These are phyloP conservation scores for Lottia scabra DNA, from an alignment of 2,888 invertebrate species.

Conservation along the genomic window DNA sequence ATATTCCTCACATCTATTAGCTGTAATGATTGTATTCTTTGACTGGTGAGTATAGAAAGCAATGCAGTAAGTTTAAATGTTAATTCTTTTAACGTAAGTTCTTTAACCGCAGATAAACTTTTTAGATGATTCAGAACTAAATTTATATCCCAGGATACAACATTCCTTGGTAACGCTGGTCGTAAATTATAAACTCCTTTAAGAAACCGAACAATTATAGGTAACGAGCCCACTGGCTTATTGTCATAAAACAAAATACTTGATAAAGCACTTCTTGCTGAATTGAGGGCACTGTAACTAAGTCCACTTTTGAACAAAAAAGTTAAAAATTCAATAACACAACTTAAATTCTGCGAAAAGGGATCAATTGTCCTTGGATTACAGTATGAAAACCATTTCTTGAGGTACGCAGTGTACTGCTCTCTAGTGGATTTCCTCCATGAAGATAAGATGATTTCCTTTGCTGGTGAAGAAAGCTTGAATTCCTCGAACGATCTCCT, in stretches of 20 bases:
- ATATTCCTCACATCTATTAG: slow-evolving; percentile 17
- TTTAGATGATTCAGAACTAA: slow-evolving; percentile 4
- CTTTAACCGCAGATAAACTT: neutral
- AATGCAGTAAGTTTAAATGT: neutral
- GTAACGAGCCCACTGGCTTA: slow-evolving; percentile 1
- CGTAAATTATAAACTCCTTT: slow-evolving; percentile 22
- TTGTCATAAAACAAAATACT: neutral
- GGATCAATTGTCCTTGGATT: neutral
- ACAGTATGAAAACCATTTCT: slow-evolving; percentile 8
- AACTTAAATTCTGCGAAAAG: slow-evolving; percentile 1
- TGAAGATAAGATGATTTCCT: too few species aligned
- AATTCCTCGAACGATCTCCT: too few species aligned
- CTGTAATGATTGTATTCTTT: slow-evolving; percentile 18
- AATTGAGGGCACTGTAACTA: neutral
- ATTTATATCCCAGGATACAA: slow-evolving; percentile 9
- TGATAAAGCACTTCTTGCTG: neutral
- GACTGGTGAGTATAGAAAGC: slow-evolving; percentile 8
- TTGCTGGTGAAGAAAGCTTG: too few species aligned
- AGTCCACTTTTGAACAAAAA: neutral
- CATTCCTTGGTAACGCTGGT: slow-evolving; percentile 18
- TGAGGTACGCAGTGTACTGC: too few species aligned
- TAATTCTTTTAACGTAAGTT: neutral
- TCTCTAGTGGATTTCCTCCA: too few species aligned
- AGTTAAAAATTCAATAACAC: neutral
- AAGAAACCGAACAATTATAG: slow-evolving; percentile 14